phyloP scores from a whole-genome alignment of 1,140 invertebrate species.

The Camponotus pennsylvanicus region DNA sequence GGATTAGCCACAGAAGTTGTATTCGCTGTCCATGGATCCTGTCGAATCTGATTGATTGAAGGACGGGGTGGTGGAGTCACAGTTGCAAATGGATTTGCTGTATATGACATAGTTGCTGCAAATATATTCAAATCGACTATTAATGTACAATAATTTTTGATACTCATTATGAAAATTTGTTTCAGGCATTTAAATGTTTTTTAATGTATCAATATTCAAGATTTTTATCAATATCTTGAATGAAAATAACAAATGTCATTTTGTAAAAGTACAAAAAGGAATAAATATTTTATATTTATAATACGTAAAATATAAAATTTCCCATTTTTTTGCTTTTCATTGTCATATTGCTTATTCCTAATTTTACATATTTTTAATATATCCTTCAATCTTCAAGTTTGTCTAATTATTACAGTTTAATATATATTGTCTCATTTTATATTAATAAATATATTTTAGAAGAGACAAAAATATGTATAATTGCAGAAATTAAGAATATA shows the following conservation, averaged over 20 bases:
- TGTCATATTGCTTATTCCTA: background rate
- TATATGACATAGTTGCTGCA: constrained; percentile 82
- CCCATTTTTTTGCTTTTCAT: background rate
- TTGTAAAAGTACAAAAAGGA: background rate
- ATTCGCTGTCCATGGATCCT: constrained; percentile 84
- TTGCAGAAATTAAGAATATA: constrained; percentile 13
- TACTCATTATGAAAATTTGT: background rate
- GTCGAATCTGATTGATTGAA: constrained; percentile 86
- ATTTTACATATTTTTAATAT: background rate
- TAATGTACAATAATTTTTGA: constrained; percentile 18
- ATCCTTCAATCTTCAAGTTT: background rate
- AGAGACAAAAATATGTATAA: background rate
- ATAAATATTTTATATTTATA: background rate
- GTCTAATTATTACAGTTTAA: background rate
- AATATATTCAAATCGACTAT: constrained; percentile 58
- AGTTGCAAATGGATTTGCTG: constrained; percentile 85
- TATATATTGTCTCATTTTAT: background rate
- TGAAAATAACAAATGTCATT: constrained; percentile 10
- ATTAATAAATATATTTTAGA: constrained; percentile 3
- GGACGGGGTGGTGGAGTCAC: constrained; percentile 85
- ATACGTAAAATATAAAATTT: background rate
- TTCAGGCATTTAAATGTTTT: background rate
- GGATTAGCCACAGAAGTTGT: constrained; percentile 83
- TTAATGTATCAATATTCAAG: background rate
- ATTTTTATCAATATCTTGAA: constrained; percentile 31